A percentile compares a stretch with the other conserved stretches of the same genome.
Conservation (phyloP, 2,888 invertebrate genomes). For the Ecdyonurus torrentis region DNA sequence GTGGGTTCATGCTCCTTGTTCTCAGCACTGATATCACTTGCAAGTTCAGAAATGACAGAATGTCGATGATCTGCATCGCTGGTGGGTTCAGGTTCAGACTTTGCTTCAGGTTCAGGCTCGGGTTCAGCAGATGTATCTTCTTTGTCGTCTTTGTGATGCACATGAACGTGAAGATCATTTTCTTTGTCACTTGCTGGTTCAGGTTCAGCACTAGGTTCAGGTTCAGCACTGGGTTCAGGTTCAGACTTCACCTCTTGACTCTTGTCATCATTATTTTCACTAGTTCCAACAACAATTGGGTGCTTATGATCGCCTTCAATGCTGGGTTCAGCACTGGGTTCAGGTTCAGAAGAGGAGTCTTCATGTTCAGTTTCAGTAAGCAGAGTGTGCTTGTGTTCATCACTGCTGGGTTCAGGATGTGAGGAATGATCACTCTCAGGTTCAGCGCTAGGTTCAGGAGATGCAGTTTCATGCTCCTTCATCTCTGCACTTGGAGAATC, state of each 20-base stretch:
- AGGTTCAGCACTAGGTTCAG: constrained; percentile 15
- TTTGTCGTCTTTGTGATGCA: not conserved
- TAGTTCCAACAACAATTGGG: not conserved
- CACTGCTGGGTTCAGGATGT: no score
- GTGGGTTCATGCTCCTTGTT: not conserved
- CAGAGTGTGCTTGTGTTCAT: not conserved
- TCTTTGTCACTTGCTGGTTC: constrained; percentile 10
- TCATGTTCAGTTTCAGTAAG: constrained; percentile 14
- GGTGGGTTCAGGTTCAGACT: not conserved
- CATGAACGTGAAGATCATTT: not conserved
- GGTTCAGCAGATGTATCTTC: not conserved
- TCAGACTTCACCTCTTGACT: constrained; percentile 17
- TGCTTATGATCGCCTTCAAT: constrained; percentile 11
- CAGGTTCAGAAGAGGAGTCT: constrained; percentile 14
- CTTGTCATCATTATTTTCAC: not conserved
- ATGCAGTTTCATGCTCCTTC: not conserved
- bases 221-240: constrained; percentile 13
- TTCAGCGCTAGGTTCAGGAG: not conserved
- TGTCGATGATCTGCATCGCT: not conserved
- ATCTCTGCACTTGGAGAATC: constrained; percentile 18
- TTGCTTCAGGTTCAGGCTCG: not conserved
- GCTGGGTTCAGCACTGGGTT: constrained; percentile 12
- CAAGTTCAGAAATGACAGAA: no score
- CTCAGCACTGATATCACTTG: no score
- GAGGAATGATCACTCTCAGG: not conserved